phyloP scores from a whole-genome alignment of 2,797 vertebrate species.

The Sebastes diaconus region DNA sequence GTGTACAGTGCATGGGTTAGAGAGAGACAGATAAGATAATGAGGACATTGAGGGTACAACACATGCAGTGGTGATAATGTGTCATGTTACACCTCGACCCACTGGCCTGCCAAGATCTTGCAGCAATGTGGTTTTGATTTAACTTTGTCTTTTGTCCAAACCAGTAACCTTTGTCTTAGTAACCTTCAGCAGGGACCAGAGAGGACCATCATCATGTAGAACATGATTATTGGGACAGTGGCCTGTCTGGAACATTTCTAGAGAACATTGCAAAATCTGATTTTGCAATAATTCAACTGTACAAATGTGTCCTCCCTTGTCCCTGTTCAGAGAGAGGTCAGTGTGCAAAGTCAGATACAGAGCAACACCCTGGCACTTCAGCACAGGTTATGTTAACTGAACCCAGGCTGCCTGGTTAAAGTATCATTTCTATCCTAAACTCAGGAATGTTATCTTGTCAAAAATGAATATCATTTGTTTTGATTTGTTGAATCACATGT shows the following conservation, averaged over 20 bases:
- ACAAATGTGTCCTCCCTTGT: not conserved
- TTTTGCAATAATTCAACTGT: constrained; percentile 10
- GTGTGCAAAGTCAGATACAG: not conserved
- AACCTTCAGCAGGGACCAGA: constrained; percentile 35
- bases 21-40: not conserved
- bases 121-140: constrained; percentile 35
- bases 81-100: not conserved
- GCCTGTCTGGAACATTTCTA: not conserved
- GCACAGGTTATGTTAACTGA: not conserved
- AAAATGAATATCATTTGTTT: not conserved
- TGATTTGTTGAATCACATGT: not conserved
- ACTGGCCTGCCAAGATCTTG: constrained; percentile 7
- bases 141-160: constrained; percentile 23
- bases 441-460: not conserved
- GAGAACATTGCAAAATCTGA: not conserved
- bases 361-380: not conserved
- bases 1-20: not conserved
- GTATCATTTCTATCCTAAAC: not conserved
- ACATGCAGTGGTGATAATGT: not conserved
- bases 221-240: not conserved
- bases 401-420: not conserved
- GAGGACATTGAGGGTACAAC: not conserved
- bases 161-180: constrained; percentile 48
- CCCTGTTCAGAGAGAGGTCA: not conserved
- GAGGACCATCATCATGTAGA: not conserved